phyloP scores from a whole-genome alignment of 2,113 vertebrate genomes.

The Oryzias woworae region DNA sequence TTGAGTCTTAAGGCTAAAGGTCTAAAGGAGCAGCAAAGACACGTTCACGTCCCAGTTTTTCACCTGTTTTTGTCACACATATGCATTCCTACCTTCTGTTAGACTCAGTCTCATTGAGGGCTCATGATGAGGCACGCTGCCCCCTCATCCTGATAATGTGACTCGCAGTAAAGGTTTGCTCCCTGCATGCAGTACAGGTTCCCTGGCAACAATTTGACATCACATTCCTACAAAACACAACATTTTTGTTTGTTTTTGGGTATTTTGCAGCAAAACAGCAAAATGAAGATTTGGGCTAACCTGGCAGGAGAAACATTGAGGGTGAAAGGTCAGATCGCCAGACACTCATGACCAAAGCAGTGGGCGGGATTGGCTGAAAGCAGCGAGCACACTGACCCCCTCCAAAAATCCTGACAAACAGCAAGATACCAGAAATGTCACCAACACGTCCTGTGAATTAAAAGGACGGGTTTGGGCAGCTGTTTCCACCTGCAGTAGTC shows the following conservation, averaged over 20 bases:
- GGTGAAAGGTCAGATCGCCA: conserved; percentile 69
- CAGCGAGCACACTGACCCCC: conserved; percentile 73
- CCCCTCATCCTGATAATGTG: conserved; percentile 49
- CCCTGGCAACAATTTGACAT: conserved; percentile 61
- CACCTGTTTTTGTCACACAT: not conserved
- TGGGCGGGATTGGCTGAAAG: conserved; percentile 72
- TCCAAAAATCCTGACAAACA: conserved; percentile 59
- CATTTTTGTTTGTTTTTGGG: not conserved
- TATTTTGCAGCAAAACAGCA: not conserved
- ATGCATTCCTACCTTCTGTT: conserved; percentile 35
- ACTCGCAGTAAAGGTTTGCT: conserved; percentile 63
- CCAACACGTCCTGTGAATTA: not conserved
- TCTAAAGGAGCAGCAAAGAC: no score
- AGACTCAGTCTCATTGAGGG: not conserved
- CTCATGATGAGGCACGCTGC: not conserved
- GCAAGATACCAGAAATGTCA: conserved; percentile 4
- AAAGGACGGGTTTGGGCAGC: no score
- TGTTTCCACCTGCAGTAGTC: conserved; percentile 72
- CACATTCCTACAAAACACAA: conserved; percentile 63
- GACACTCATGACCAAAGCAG: conserved; percentile 76
- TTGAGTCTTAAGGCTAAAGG: no score
- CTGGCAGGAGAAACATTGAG: conserved; percentile 76
- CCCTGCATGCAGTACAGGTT: conserved; percentile 71
- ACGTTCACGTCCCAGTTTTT: no score
- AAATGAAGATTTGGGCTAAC: conserved; percentile 15